phyloP scores from a whole-genome alignment of 2,797 vertebrate species.

The Clarias fuscus region DNA sequence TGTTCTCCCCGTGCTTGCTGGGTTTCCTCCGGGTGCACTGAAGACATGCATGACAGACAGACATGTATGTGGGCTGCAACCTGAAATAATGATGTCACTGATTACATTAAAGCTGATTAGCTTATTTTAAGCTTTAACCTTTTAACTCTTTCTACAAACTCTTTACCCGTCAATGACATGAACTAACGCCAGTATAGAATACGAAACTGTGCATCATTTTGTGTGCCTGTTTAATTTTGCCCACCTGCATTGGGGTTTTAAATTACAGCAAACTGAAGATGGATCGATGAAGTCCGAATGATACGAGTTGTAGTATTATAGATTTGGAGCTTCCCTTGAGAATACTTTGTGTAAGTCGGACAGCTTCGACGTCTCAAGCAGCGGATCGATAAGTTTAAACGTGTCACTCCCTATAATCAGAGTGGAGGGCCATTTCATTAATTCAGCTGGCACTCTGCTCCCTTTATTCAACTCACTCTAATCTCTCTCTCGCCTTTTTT shows the following conservation, averaged over 20 bases:
- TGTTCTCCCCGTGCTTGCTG: too few species aligned
- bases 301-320: not conserved
- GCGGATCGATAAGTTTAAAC: not conserved
- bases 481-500: not conserved
- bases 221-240: too few species aligned
- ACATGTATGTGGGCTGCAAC: too few species aligned
- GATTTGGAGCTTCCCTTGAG: conserved; percentile 14
- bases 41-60: too few species aligned
- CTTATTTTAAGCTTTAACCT: too few species aligned
- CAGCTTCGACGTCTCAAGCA: not conserved
- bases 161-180: too few species aligned
- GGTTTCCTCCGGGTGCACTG: too few species aligned
- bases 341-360: not conserved
- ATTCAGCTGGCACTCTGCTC: conserved; percentile 25
- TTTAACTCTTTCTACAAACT: too few species aligned
- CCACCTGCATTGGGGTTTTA: not conserved
- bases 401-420: conserved; percentile 9
- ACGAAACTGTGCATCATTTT: not conserved
- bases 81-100: too few species aligned
- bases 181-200: too few species aligned
- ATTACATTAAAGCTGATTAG: too few species aligned
- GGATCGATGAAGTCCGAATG: not conserved
- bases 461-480: conserved; percentile 7
- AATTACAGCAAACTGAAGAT: not conserved
- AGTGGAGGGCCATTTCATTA: conserved; percentile 36